Conservation (phyloP, 2,113 vertebrate genomes). For the Pangasianodon hypophthalmus region DNA sequence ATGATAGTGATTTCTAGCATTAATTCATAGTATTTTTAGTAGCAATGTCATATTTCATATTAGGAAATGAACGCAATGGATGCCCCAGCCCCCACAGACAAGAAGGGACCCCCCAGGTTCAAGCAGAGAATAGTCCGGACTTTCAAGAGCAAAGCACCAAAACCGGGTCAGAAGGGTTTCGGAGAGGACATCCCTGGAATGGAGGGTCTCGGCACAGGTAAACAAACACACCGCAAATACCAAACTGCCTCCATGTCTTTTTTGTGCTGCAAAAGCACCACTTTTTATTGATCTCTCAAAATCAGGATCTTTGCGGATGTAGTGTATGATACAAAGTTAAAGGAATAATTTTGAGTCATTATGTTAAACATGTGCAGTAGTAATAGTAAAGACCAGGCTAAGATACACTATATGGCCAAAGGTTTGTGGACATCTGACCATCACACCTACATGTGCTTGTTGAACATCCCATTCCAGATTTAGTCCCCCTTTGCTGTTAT, state of each 20-base stretch:
- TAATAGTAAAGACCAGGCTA: not conserved
- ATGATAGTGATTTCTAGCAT: no score
- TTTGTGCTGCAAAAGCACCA: not conserved
- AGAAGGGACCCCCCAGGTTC: slow-evolving; percentile 70
- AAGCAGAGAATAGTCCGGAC: slow-evolving; percentile 68
- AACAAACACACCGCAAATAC: not conserved
- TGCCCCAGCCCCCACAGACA: slow-evolving; percentile 52
- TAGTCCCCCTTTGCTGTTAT: not conserved
- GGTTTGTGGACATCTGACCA: not conserved
- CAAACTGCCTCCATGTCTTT: not conserved
- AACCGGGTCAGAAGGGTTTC: slow-evolving; percentile 71
- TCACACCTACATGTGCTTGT: not conserved
- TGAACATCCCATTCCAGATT: not conserved
- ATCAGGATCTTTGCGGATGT: not conserved
- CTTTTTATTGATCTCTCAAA: not conserved
- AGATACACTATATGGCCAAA: not conserved
- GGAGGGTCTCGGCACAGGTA: slow-evolving; percentile 91
- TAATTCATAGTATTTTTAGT: not conserved
- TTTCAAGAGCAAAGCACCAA: slow-evolving; percentile 66
- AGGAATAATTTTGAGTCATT: not conserved
- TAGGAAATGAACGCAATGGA: slow-evolving; percentile 40
- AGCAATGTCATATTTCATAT: not conserved
- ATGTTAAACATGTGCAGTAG: not conserved
- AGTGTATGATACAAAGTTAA: not conserved
- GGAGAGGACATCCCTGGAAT: slow-evolving; percentile 95